These are phyloP conservation scores for Aptenodytes patagonicus DNA, from an alignment of 2,113 vertebrate genomes.

Conservation along the genomic window DNA sequence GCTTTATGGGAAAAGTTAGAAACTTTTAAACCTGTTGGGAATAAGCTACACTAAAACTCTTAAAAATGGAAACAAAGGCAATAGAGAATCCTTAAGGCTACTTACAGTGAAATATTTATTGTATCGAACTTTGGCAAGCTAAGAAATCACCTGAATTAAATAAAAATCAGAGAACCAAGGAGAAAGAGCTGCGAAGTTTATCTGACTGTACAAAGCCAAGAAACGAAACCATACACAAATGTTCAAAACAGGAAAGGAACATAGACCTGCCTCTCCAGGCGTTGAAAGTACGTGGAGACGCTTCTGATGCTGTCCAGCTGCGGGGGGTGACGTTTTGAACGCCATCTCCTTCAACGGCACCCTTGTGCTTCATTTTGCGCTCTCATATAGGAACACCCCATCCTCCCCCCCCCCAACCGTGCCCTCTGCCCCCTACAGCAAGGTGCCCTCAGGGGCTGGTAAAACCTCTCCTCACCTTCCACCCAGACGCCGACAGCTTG, in stretches of 20 bases:
- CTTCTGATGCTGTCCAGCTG: not conserved
- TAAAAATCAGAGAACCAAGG: not conserved
- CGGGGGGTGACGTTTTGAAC: not conserved
- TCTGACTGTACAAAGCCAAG: not conserved
- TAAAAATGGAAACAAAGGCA: not conserved
- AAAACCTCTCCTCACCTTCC: not conserved
- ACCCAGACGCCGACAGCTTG: accelerated
- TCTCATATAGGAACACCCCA: accelerated
- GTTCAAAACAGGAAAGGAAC: not conserved
- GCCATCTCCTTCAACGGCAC: accelerated
- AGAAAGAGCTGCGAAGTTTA: not conserved
- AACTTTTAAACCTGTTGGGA: not conserved
- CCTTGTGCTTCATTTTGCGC: accelerated
- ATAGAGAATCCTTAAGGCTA: not conserved
- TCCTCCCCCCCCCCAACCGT: no score
- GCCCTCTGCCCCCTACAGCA: not conserved
- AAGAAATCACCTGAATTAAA: not conserved
- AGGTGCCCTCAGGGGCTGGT: not conserved
- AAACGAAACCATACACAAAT: not conserved
- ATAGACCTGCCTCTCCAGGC: not conserved
- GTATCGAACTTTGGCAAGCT: not conserved
- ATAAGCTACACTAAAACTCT: not conserved
- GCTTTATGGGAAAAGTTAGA: not conserved
- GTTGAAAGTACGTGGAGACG: not conserved
- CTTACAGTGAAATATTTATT: not conserved